These are phyloP conservation scores for Apoda limacodes DNA, from an alignment of 2,888 invertebrate species.

Conservation along the genomic window DNA sequence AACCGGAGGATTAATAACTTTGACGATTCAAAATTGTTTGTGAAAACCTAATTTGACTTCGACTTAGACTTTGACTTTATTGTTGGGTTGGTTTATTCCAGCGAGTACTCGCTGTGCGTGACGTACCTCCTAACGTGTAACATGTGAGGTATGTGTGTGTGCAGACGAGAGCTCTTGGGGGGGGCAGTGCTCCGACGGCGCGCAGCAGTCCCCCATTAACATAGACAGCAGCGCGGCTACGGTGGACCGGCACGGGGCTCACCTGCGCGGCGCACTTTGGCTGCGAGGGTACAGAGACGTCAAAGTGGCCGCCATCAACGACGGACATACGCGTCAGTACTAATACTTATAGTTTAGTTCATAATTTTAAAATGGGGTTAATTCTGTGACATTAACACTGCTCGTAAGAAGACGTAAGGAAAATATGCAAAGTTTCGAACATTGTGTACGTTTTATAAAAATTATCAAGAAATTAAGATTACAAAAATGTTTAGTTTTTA, in stretches of 20 bases:
- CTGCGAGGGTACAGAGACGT: constrained; percentile 45
- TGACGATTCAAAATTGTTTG: no score
- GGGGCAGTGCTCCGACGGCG: constrained; percentile 72
- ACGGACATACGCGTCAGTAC: constrained; percentile 50
- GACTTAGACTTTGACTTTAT: no score
- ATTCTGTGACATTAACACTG: no score
- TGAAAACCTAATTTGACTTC: no score
- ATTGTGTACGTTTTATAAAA: not conserved
- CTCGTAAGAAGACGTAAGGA: no score
- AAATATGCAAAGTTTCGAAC: not conserved
- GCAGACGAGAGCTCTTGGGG: constrained; percentile 68
- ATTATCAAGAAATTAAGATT: not conserved
- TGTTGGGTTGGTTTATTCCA: not conserved
- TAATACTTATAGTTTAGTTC: no score
- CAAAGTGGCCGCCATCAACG: constrained; percentile 35
- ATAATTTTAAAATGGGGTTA: no score
- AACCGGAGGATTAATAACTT: no score
- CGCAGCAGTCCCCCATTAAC: constrained; percentile 82
- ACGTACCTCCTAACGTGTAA: not conserved
- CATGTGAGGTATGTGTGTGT: no score
- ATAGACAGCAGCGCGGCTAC: constrained; percentile 68
- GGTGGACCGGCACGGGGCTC: constrained; percentile 49
- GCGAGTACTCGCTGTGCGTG: no score
- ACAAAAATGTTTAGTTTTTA: not conserved
- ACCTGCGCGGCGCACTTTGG: constrained; percentile 42